Percentiles rank a stretch among this genome's conserved stretches.
Conservation (phyloP, 2,888 invertebrate species). For the Drosophila mettleri region DNA sequence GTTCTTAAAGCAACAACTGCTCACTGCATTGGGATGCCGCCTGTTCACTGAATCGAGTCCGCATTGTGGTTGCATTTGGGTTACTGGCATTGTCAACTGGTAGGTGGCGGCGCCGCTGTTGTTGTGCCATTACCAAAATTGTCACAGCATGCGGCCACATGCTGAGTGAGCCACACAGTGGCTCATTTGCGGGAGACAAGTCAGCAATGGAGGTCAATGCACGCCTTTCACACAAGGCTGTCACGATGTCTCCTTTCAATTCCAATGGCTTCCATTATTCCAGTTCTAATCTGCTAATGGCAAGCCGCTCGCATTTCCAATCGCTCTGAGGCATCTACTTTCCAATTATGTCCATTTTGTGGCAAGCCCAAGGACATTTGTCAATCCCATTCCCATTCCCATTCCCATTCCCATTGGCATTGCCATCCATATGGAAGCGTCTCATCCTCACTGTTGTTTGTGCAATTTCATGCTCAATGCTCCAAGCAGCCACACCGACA, state of each 20-base stretch:
- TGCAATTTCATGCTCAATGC: constrained; percentile 56
- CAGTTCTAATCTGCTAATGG: constrained; percentile 73
- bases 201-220: constrained; percentile 24
- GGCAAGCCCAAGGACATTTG: constrained; percentile 29
- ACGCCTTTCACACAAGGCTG: constrained; percentile 1
- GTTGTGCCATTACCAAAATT: constrained; percentile 63
- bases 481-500: constrained; percentile 18
- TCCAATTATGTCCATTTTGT: constrained; percentile 66
- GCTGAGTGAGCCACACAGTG: constrained; percentile 14
- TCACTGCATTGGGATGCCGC: constrained; percentile 22
- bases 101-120: constrained; percentile 41
- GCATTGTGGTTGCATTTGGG: constrained; percentile 55
- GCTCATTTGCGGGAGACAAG: constrained; percentile 15
- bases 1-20: constrained; percentile 32
- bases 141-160: constrained; percentile 65
- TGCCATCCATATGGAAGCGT: neutral
- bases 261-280: constrained; percentile 35
- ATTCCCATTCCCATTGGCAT: constrained; percentile 10
- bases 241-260: constrained; percentile 24
- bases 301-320: constrained; percentile 32
- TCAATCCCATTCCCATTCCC: constrained; percentile 17
- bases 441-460: constrained; percentile 12
- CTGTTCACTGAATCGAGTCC: constrained; percentile 61
- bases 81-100: constrained; percentile 53
- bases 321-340: constrained; percentile 46